Percentiles rank a stretch among this genome's conserved stretches.
phyloP scores from a whole-genome alignment of 1,140 invertebrate genomes.

The Scaptomyza montana region DNA sequence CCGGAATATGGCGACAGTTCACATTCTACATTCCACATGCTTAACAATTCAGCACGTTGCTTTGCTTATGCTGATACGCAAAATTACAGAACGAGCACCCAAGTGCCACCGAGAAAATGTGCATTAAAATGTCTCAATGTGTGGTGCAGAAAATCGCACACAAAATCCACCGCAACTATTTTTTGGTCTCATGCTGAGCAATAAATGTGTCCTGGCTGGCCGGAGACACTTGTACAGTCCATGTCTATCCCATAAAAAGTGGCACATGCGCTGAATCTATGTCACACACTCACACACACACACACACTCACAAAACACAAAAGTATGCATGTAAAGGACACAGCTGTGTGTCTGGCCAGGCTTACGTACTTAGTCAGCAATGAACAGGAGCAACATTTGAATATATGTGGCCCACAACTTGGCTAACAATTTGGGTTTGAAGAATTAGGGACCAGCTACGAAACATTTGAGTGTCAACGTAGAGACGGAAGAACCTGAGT shows the following conservation, averaged over 20 bases:
- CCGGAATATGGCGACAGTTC: conserved; percentile 48
- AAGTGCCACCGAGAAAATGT: conserved; percentile 24
- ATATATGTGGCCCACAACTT: conserved; percentile 36
- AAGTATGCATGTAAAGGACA: conserved; percentile 30
- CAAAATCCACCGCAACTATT: conserved; percentile 79
- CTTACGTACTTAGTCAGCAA: conserved; percentile 63
- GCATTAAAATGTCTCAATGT: conserved; percentile 62
- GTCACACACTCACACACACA: conserved; percentile 21
- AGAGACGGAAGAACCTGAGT: conserved; percentile 12
- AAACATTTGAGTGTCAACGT: conserved; percentile 24
- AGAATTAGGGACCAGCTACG: conserved; percentile 32
- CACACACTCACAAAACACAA: too few species aligned
- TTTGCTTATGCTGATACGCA: conserved; percentile 58
- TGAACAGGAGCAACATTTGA: conserved; percentile 10
- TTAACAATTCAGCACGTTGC: conserved; percentile 79
- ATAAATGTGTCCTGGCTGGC: conserved; percentile 73
- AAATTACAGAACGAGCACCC: conserved; percentile 30
- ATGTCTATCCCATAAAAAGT: conserved; percentile 74
- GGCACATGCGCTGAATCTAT: conserved; percentile 68
- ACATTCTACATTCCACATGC: conserved; percentile 50
- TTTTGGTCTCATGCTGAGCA: conserved; percentile 74
- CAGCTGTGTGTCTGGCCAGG: conserved; percentile 64
- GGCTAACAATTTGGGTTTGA: conserved; percentile 71
- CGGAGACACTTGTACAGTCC: conserved; percentile 72
- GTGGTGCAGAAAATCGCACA: conserved; percentile 53